phyloP scores from a whole-genome alignment of 2,113 vertebrate species.

The Galeopterus variegatus region DNA sequence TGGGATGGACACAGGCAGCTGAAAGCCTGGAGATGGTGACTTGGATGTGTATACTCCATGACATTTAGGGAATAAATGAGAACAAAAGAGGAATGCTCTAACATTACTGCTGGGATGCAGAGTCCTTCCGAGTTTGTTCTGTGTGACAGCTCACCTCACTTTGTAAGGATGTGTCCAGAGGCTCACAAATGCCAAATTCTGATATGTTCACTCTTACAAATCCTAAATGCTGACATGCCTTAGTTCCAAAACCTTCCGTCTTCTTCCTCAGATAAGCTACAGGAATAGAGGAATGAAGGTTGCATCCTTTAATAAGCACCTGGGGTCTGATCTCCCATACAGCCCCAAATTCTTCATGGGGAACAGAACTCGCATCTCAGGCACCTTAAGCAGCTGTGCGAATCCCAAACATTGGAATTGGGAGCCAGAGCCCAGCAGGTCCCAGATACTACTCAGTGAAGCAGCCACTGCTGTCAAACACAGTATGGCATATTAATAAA shows the following conservation, averaged over 20 bases:
- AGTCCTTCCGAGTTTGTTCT: not conserved
- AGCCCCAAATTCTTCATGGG: not conserved
- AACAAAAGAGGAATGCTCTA: not conserved
- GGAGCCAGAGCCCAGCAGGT: not conserved
- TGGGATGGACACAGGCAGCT: not conserved
- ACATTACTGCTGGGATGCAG: not conserved
- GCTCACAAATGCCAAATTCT: not conserved
- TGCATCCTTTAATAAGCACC: not conserved
- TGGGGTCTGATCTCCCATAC: not conserved
- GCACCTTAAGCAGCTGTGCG: not conserved
- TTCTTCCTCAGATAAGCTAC: not conserved
- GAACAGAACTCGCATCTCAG: not conserved
- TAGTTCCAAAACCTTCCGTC: not conserved
- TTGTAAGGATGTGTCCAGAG: not conserved
- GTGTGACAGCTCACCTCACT: not conserved
- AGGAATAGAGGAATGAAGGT: not conserved
- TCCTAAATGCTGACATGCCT: not conserved
- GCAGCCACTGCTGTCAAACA: not conserved
- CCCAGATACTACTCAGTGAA: not conserved
- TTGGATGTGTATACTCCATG: not conserved
- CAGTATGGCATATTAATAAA: not conserved
- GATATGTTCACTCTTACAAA: not conserved
- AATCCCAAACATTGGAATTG: not conserved
- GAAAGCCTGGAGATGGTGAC: not conserved
- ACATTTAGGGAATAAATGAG: not conserved